Conservation (phyloP, 2,113 vertebrate genomes). For the Furnarius figulus region DNA sequence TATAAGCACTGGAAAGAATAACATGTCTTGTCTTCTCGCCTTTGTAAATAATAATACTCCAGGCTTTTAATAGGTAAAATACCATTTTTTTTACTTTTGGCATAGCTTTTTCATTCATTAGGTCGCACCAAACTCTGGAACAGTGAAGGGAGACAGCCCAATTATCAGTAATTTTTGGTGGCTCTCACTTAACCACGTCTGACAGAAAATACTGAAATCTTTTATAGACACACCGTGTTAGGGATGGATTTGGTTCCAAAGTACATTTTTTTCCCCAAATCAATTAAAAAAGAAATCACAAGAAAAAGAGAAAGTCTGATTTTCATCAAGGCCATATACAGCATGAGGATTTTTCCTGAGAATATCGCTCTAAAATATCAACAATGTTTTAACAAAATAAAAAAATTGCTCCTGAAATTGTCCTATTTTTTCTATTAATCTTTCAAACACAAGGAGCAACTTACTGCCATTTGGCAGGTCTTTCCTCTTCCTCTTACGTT, state of each 20-base stretch:
- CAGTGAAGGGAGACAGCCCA: background rate
- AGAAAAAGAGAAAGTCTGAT: background rate
- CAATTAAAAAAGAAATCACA: background rate
- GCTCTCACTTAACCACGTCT: background rate
- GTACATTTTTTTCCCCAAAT: background rate
- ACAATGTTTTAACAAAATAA: background rate
- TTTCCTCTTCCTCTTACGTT: background rate
- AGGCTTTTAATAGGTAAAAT: background rate
- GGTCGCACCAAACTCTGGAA: background rate
- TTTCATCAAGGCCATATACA: background rate
- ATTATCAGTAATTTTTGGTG: background rate
- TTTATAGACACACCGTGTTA: background rate
- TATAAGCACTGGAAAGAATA: background rate
- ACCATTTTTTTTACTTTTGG: background rate
- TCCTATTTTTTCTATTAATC: background rate
- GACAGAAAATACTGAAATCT: background rate
- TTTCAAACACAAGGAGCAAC: background rate
- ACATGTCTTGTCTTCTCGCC: background rate
- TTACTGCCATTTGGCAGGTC: background rate
- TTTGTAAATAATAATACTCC: background rate
- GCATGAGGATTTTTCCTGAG: background rate
- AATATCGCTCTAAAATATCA: background rate
- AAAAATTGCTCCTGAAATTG: background rate
- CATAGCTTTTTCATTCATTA: background rate
- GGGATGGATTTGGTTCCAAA: background rate